Evolutionary conservation across 2,888 invertebrate genomes (phyloP), one percentile per base, ranked within the genome.

Genomic region (Lasioglossum pauxillum): DNA sequence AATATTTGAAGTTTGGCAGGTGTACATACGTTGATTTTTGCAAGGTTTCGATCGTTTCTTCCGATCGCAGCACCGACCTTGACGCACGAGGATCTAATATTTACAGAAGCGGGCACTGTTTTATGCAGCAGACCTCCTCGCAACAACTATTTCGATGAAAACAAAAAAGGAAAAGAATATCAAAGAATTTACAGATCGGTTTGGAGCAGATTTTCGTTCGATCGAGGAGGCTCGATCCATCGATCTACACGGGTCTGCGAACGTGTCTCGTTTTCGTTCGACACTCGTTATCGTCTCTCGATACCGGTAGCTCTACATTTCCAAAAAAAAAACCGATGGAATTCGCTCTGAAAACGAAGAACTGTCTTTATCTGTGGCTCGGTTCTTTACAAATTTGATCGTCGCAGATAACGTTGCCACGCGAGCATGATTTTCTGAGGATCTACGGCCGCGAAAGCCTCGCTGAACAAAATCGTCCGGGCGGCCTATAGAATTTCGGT

Each of bases 81-180:
- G 86, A 80, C 84, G 88, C 89, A 88, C 87, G 67, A 83, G 78
- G 74, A 75, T 84, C 77, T 85, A 87, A 89, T 93, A 92, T 93
- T 90, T 93, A 92, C 92, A 93, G 86, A 87, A 87, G 88, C 85
- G 80, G 83, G 83, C 86, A 81, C 72, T 71, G 85, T 79, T 64
- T 64, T 82, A 87, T 82, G 77, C 82, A 83, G 76, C 85, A 82
- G 71, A 86, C 73, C 78, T 38, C 19, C 69, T 75, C 81, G 82
- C 79, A 64, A 78, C 38, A 31, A 46, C 5, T 80, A 57, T 83
- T 79, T 78, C 77, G 80, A 82, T 10, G 60, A 78, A 84, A 87
- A 85, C 53, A 77, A 85, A 38, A n/a, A 72, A 71, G 49, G 49
- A 57, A 27, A 46, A 75, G 73, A 46, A 73, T 27, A 64, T 38